These are phyloP conservation scores for Recurvirostra avosetta DNA, from an alignment of 2,113 vertebrate genomes.

Conservation along the genomic window DNA sequence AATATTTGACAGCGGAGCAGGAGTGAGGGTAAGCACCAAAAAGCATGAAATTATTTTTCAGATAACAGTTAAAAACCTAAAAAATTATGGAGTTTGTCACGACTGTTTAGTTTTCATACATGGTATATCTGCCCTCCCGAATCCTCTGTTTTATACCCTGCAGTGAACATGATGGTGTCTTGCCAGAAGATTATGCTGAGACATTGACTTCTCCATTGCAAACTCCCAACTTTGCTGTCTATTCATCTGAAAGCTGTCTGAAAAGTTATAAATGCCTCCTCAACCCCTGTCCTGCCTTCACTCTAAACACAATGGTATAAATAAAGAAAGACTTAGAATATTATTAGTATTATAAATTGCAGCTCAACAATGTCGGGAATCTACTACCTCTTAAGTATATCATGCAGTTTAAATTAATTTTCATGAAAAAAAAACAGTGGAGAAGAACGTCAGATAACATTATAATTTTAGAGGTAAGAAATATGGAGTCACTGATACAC, in stretches of 20 bases:
- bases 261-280: not conserved
- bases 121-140: not conserved
- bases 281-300: not conserved
- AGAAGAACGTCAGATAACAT: not conserved
- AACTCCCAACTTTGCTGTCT: not conserved
- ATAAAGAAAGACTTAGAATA: not conserved
- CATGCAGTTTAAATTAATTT: not conserved
- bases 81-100: not conserved
- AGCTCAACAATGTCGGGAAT: not conserved
- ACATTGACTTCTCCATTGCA: not conserved
- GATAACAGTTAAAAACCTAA: not conserved
- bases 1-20: not conserved
- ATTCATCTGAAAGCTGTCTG: not conserved
- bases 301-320: not conserved
- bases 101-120: not conserved
- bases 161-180: not conserved
- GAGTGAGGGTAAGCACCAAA: not conserved
- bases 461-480: not conserved
- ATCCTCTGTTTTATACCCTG: not conserved
- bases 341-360: not conserved
- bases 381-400: not conserved
- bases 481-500: not conserved
- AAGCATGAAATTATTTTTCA: not conserved
- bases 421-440: not conserved
- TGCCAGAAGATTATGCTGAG: not conserved